Conservation (phyloP, 2,888 invertebrate genomes). For the Melinaea marsaeus region DNA sequence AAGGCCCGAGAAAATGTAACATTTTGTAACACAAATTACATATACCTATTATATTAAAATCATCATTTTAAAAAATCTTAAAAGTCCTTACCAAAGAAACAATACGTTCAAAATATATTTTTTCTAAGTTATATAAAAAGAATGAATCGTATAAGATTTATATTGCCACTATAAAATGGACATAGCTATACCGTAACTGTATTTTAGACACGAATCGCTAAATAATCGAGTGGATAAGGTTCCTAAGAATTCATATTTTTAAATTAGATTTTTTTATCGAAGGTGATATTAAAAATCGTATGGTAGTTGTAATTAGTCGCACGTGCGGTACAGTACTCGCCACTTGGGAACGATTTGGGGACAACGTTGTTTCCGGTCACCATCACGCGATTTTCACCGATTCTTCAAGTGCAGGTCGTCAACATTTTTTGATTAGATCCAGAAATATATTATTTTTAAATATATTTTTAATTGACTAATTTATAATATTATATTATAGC, state of each 20-base stretch:
- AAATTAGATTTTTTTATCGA: conserved; percentile 20
- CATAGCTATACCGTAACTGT: too few relatives aligned
- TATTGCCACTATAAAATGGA: too few relatives aligned
- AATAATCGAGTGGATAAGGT: too few relatives aligned
- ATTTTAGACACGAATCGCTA: too few relatives aligned
- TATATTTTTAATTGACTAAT: neutral
- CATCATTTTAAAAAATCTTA: too few relatives aligned
- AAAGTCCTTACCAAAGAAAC: too few relatives aligned
- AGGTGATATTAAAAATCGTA: conserved; percentile 34
- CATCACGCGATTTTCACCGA: conserved; percentile 50
- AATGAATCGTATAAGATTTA: too few relatives aligned
- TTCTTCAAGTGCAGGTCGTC: conserved; percentile 34
- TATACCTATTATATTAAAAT: too few relatives aligned
- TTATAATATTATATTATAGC: neutral
- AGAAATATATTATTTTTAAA: neutral
- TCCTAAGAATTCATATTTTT: neutral
- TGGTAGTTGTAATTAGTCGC: conserved; percentile 51
- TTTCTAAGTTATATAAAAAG: too few relatives aligned
- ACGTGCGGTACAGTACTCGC: conserved; percentile 44
- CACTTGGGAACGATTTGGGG: conserved; percentile 51
- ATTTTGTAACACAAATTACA: too few relatives aligned
- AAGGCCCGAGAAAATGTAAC: too few relatives aligned
- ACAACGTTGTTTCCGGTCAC: conserved; percentile 52
- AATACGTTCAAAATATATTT: too few relatives aligned
- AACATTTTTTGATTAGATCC: conserved; percentile 33